Conservation (phyloP, 2,888 invertebrate species). For the Microctonus brassicae region DNA sequence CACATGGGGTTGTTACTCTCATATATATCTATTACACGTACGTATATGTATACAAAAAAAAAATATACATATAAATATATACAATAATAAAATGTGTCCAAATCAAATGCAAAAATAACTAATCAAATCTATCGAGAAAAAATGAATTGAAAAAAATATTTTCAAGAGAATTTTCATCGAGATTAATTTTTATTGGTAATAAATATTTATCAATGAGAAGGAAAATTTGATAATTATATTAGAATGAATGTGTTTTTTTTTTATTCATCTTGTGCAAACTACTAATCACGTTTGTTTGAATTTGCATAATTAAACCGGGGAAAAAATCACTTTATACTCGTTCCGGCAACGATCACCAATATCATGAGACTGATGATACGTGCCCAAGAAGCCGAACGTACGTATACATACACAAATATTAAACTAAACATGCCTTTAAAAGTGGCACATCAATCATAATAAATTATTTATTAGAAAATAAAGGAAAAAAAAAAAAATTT, state of each 20-base stretch:
- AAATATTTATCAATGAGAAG: background rate
- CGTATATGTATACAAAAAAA: background rate
- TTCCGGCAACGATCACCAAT: conserved; percentile 30
- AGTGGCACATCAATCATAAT: background rate
- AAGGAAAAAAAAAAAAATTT: background rate
- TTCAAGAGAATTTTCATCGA: no score
- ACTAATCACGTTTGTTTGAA: conserved; percentile 11
- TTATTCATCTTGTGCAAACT: no score
- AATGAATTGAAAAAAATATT: no score
- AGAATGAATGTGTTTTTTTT: no score
- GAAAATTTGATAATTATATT: background rate
- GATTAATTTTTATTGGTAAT: no score
- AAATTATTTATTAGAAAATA: background rate
- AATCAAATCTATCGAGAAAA: no score
- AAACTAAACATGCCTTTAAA: conserved; percentile 1
- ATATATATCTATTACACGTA: conserved; percentile 28
- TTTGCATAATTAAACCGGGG: conserved; percentile 24
- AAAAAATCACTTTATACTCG: conserved; percentile 28
- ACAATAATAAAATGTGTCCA: background rate
- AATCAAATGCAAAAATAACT: background rate
- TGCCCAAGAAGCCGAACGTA: conserved; percentile 1
- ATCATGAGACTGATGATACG: conserved; percentile 8
- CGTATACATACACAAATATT: background rate
- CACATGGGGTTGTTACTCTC: conserved; percentile 53
- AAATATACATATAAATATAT: background rate